Evolutionary conservation across 2,888 invertebrate species (phyloP).

Genomic region (Meta bourneti): DNA sequence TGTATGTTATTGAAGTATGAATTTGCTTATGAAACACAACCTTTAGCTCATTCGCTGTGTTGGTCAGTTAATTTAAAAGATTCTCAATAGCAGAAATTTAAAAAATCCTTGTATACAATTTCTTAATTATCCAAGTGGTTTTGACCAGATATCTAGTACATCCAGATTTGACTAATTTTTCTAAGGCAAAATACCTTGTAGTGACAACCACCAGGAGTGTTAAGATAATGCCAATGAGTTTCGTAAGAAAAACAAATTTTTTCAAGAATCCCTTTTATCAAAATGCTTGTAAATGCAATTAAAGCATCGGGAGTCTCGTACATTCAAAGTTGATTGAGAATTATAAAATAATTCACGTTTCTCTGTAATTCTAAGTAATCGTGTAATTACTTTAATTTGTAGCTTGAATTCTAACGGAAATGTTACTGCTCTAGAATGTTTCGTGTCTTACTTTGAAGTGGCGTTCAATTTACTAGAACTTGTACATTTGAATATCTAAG

Average conservation of each 20-base stretch:
- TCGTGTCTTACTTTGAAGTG: neutral
- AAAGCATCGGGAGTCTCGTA: neutral
- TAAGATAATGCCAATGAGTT: too few species aligned
- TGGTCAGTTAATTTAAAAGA: too few species aligned
- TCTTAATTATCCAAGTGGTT: too few species aligned
- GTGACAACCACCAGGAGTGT: too few species aligned
- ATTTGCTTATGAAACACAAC: too few species aligned
- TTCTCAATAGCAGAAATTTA: too few species aligned
- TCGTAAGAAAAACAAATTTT: neutral
- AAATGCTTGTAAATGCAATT: neutral
- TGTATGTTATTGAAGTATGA: too few species aligned
- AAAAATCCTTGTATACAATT: too few species aligned
- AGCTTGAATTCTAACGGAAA: neutral
- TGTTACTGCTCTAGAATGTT: neutral
- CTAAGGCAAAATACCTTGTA: too few species aligned
- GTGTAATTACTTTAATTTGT: neutral
- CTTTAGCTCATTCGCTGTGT: too few species aligned
- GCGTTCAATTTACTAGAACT: neutral
- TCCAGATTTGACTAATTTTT: too few species aligned
- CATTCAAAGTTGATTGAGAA: neutral
- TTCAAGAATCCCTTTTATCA: neutral
- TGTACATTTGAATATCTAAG: neutral
- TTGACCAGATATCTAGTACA: too few species aligned
- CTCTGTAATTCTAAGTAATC: neutral
- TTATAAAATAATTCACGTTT: neutral